A percentile compares a stretch with the other conserved stretches of the same genome.
phyloP scores from a whole-genome alignment of 1,140 invertebrate species.

The Lethrus apterus region DNA sequence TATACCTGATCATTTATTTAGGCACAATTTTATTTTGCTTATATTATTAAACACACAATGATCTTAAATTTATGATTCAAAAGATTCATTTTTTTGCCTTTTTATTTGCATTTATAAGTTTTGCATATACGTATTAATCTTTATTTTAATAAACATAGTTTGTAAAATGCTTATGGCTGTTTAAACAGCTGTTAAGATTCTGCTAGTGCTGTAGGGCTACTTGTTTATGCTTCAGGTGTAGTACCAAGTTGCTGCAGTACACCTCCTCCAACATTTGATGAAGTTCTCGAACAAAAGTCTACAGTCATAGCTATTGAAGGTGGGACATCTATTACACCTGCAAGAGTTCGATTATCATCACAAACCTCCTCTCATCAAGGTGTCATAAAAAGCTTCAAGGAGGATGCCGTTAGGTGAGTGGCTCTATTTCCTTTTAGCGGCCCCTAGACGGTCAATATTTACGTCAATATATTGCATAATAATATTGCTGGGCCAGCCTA shows the following conservation, averaged over 20 bases:
- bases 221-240: conserved; percentile 33
- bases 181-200: too few relatives aligned
- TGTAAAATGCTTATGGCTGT: neutral
- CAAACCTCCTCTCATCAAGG: conserved; percentile 25
- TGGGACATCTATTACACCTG: conserved; percentile 39
- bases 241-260: conserved; percentile 68
- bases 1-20: too few relatives aligned
- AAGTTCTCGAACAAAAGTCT: conserved; percentile 56
- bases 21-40: too few relatives aligned
- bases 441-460: too few relatives aligned
- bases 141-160: neutral
- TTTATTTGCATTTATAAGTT: conserved; percentile 6
- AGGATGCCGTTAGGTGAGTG: conserved; percentile 42
- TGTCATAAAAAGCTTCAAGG: conserved; percentile 30
- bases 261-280: conserved; percentile 81
- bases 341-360: conserved; percentile 16
- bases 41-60: too few relatives aligned
- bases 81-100: too few relatives aligned
- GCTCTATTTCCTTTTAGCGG: too few relatives aligned
- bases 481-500: too few relatives aligned
- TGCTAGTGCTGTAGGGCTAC: conserved; percentile 31
- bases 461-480: too few relatives aligned
- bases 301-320: conserved; percentile 45
- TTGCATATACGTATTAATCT: neutral
- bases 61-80: too few relatives aligned